phyloP scores from a whole-genome alignment of 2,797 vertebrate genomes.

The Melanotaenia boesemani region DNA sequence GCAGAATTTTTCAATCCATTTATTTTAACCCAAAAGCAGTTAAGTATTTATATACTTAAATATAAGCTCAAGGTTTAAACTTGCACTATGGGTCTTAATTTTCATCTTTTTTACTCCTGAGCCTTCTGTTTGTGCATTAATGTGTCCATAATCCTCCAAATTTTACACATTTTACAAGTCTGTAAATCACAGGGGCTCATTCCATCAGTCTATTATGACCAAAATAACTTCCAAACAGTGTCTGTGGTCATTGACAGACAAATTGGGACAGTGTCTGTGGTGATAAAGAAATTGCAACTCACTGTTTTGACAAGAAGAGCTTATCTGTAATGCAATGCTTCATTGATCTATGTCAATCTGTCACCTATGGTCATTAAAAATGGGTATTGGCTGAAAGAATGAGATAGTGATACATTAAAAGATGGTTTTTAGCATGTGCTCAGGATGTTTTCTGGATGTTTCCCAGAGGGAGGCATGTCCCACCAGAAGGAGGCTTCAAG shows the following conservation, averaged over 20 bases:
- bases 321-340: not conserved
- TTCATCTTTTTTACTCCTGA: not conserved
- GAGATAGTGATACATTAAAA: not conserved
- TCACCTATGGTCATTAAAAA: not conserved
- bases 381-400: not conserved
- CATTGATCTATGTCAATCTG: not conserved
- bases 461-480: not conserved
- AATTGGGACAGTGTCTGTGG: not conserved
- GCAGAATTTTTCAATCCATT: not conserved
- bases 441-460: not conserved
- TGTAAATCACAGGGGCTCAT: not conserved
- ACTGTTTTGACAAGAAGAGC: not conserved
- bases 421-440: not conserved
- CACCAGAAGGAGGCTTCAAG: not conserved
- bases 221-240: not conserved
- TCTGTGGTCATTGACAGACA: not conserved
- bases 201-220: not conserved
- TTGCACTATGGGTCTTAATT: no score
- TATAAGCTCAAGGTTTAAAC: not conserved
- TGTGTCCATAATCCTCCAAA: not conserved
- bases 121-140: not conserved
- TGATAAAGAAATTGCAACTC: not conserved
- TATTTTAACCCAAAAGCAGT: not conserved
- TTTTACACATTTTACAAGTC: not conserved
- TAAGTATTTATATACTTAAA: not conserved